Evolutionary conservation across 2,113 vertebrate genomes (phyloP).

Genomic region (Notechis scutatus): DNA sequence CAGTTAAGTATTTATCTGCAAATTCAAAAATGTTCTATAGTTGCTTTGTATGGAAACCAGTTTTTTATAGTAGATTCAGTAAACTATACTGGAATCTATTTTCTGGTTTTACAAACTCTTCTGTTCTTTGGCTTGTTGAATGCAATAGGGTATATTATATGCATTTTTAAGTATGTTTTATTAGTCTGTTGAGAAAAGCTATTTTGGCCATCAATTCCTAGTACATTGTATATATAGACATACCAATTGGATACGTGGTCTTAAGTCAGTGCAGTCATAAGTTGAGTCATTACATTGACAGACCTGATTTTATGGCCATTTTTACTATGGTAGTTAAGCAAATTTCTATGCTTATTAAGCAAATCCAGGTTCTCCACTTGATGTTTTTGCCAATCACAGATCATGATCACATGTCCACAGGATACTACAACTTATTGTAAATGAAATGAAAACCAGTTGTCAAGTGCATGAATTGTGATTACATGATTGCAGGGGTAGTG

Average conservation of each 20-base stretch:
- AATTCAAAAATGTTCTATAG: not conserved
- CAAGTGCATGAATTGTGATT: not conserved
- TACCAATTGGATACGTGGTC: not conserved
- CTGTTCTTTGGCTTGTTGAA: not conserved
- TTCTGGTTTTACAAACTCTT: not conserved
- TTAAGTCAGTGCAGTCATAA: not conserved
- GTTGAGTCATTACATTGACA: not conserved
- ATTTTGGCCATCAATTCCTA: not conserved
- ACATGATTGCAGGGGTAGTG: not conserved
- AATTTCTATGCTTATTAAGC: not conserved
- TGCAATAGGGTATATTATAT: not conserved
- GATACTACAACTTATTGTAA: not conserved
- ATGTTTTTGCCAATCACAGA: not conserved
- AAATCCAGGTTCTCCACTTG: not conserved
- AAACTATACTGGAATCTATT: not conserved
- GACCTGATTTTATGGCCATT: not conserved
- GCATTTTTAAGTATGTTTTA: not conserved
- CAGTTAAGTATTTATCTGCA: not conserved
- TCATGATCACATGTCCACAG: not conserved
- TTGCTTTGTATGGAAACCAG: not conserved
- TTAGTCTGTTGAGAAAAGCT: not conserved
- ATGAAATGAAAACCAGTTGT: not conserved
- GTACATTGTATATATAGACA: not conserved
- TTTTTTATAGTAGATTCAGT: not conserved
- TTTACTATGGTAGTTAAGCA: not conserved